Conservation (phyloP, 2,797 vertebrate genomes). For the Malacoctenus gilli region DNA sequence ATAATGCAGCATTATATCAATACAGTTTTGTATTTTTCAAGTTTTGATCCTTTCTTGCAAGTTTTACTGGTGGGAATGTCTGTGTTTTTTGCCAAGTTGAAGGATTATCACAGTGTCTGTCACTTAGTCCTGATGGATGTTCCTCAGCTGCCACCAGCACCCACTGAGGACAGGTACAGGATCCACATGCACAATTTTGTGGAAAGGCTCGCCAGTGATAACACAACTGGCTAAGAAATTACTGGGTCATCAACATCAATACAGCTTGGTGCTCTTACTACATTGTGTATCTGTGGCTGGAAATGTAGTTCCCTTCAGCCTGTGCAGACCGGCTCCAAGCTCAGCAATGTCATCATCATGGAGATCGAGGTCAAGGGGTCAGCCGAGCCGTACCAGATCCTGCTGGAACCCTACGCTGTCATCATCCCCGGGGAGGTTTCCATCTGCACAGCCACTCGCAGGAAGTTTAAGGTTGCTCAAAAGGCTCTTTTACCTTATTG, state of each 20-base stretch:
- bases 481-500: background rate
- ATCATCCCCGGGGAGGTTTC: conserved; percentile 88
- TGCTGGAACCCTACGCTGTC: conserved; percentile 89
- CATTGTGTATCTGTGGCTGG: background rate
- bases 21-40: too few relatives aligned
- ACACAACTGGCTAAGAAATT: too few relatives aligned
- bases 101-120: conserved; percentile 88
- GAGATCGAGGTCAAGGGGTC: conserved; percentile 91
- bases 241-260: too few relatives aligned
- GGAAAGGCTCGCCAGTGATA: too few relatives aligned
- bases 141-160: conserved; percentile 71
- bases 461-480: conserved; percentile 83
- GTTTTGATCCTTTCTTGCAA: too few relatives aligned
- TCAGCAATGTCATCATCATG: conserved; percentile 81
- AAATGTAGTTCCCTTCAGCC: conserved; percentile 58
- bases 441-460: conserved; percentile 80
- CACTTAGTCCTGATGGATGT: conserved; percentile 87
- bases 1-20: too few relatives aligned
- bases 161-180: conserved; percentile 63
- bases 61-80: too few relatives aligned
- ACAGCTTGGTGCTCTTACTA: too few relatives aligned
- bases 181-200: background rate
- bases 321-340: conserved; percentile 44
- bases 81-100: conserved; percentile 77
- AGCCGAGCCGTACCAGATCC: conserved; percentile 83